These are phyloP conservation scores for Nannospalax galili DNA, from an alignment of 2,113 vertebrate genomes.

Conservation along the genomic window DNA sequence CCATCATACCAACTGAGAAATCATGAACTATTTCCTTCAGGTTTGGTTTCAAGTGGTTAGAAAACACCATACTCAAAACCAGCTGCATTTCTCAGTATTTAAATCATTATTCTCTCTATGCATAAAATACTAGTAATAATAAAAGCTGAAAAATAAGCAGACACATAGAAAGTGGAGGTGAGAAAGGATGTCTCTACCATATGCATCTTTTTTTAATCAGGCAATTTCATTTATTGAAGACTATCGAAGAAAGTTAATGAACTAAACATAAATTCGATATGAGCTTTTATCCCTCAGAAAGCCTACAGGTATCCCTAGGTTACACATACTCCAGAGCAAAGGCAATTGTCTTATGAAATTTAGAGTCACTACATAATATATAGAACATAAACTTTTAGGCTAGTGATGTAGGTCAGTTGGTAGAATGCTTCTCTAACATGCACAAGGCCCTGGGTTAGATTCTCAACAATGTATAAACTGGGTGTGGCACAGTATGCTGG, in stretches of 20 bases:
- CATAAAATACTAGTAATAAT: not conserved
- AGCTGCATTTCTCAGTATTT: not conserved
- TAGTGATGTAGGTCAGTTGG: not conserved
- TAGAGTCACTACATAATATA: not conserved
- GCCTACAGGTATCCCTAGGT: not conserved
- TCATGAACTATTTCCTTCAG: not conserved
- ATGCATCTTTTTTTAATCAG: not conserved
- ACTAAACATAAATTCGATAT: not conserved
- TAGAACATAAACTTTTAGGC: not conserved
- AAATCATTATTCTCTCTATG: not conserved
- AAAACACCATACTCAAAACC: not conserved
- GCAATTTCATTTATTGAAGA: not conserved
- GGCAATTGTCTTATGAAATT: not conserved
- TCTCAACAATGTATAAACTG: not conserved
- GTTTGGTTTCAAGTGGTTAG: conserved; percentile 11
- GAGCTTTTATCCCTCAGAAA: not conserved
- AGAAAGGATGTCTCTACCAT: not conserved
- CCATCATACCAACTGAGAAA: not conserved
- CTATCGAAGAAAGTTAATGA: not conserved
- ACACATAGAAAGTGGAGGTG: not conserved
- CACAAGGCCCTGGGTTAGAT: not conserved
- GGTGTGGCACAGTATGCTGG: not conserved
- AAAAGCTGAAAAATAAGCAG: not conserved
- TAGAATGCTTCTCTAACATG: not conserved
- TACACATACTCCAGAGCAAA: not conserved